phyloP scores from a whole-genome alignment of 2,888 invertebrate genomes.

The Pollenia angustigena region DNA sequence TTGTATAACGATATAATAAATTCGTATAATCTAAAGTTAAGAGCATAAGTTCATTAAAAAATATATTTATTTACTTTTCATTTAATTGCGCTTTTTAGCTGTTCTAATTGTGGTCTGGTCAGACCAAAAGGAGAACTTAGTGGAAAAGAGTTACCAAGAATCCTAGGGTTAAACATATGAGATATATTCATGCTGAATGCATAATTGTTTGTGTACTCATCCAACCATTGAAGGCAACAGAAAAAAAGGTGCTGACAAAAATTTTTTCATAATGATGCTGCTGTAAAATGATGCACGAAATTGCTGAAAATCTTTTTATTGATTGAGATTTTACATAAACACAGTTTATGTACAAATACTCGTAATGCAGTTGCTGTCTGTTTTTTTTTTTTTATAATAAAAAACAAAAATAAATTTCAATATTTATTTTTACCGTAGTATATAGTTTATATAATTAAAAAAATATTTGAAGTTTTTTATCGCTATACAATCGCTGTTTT shows the following conservation, averaged over 20 bases:
- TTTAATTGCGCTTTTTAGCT: no score
- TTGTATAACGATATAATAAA: no score
- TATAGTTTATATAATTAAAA: not conserved
- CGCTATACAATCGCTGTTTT: not conserved
- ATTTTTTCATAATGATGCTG: slow-evolving; percentile 55
- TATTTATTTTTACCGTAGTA: not conserved
- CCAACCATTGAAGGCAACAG: not conserved
- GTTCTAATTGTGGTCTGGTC: no score
- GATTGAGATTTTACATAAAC: not conserved
- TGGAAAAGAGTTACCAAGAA: no score
- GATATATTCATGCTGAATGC: not conserved
- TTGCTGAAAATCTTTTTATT: slow-evolving; percentile 25
- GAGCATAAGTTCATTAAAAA: no score
- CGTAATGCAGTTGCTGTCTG: not conserved
- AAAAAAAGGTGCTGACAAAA: slow-evolving; percentile 62
- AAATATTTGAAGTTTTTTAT: not conserved
- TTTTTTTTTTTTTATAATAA: not conserved
- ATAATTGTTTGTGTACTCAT: slow-evolving; percentile 10
- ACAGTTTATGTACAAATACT: slow-evolving; percentile 14
- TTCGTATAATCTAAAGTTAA: no score
- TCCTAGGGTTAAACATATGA: no score
- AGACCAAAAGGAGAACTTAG: no score
- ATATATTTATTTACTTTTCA: no score
- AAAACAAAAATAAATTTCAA: not conserved
- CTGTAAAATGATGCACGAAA: slow-evolving; percentile 37